Evolutionary conservation across 2,113 vertebrate species (phyloP).

Genomic region (Mola mola): DNA sequence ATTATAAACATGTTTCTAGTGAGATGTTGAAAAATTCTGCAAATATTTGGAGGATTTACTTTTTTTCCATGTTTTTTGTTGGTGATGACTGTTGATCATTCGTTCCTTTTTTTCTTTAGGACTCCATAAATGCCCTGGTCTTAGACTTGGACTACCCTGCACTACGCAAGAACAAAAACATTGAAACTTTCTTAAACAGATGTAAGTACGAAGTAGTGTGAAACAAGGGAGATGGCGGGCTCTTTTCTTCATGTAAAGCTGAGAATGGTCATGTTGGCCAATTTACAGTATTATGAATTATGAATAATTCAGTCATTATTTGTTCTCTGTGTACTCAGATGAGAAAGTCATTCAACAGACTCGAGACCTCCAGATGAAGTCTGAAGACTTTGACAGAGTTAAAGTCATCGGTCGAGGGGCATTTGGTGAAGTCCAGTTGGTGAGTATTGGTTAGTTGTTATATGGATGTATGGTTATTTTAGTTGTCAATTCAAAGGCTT

Average conservation of each 20-base stretch:
- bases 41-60: too few relatives aligned
- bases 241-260: not conserved
- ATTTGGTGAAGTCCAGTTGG: slow-evolving; percentile 98
- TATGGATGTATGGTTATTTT: not conserved
- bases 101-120: slow-evolving; percentile 78
- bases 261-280: too few relatives aligned
- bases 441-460: slow-evolving; percentile 73
- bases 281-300: not conserved
- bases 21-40: too few relatives aligned
- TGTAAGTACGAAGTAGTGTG: slow-evolving; percentile 86
- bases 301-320: not conserved
- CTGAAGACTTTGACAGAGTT: slow-evolving; percentile 97
- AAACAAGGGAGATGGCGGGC: too few relatives aligned
- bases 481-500: not conserved
- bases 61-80: too few relatives aligned
- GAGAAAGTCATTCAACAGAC: slow-evolving; percentile 91
- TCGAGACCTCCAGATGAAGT: slow-evolving; percentile 94
- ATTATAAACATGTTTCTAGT: too few relatives aligned
- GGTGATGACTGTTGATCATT: not conserved
- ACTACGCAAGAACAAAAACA: slow-evolving; percentile 98
- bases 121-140: slow-evolving; percentile 96
- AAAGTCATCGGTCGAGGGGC: slow-evolving; percentile 98
- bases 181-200: slow-evolving; percentile 97
- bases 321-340: slow-evolving; percentile 80
- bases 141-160: slow-evolving; percentile 97